Percentiles rank a stretch among this genome's conserved stretches.
Conservation (phyloP, 2,888 invertebrate genomes). For the Spilarctia lutea region DNA sequence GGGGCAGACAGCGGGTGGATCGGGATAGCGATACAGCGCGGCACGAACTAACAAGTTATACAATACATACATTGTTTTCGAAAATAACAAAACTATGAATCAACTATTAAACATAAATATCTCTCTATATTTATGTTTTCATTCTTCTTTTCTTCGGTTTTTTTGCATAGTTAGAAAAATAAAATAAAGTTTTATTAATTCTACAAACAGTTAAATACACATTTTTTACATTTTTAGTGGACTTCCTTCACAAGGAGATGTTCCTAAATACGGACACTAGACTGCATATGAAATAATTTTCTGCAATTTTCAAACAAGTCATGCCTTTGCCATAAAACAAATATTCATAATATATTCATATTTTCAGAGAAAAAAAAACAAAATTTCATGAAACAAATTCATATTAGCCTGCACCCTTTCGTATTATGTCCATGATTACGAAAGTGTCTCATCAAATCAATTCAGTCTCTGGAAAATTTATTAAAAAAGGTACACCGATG, state of each 20-base stretch:
- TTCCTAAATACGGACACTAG: too few relatives aligned
- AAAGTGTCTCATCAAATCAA: slow-evolving; percentile 20
- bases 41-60: not conserved
- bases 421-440: slow-evolving; percentile 8
- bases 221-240: too few relatives aligned
- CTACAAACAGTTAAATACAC: not conserved
- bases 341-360: too few relatives aligned
- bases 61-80: not conserved
- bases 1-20: not conserved
- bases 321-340: too few relatives aligned
- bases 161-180: not conserved
- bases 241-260: too few relatives aligned
- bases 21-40: slow-evolving; percentile 14
- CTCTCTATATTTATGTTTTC: not conserved
- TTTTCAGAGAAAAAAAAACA: not conserved
- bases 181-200: not conserved
- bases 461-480: slow-evolving; percentile 14
- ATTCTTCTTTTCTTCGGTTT: not conserved
- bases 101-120: too few relatives aligned
- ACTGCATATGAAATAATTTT: too few relatives aligned
- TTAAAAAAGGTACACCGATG: slow-evolving; percentile 17
- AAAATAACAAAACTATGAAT: not conserved
- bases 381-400: not conserved
- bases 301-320: too few relatives aligned
- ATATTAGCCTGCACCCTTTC: not conserved